Base-by-base conservation (phyloP, 2,797 vertebrate species). In the Myotis daubentonii region DNA sequence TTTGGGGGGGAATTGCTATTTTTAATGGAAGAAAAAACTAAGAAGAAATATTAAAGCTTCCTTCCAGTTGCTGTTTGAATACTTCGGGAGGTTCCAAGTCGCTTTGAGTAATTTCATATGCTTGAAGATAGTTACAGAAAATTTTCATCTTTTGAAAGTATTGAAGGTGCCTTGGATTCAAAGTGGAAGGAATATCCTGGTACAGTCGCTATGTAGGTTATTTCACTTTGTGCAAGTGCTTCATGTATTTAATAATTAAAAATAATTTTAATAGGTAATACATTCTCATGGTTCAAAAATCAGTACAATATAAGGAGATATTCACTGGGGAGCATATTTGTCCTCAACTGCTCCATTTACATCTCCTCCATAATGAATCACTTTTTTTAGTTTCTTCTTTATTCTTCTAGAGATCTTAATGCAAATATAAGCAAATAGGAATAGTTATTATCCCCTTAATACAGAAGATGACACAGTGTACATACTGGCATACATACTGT, bases 321-420 rank as follows among this genome's bases (percentile, higher is more conserved):
- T 25, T 72, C 38, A 51, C 49, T 90, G 75, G 68, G 36, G 38
- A 80, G 60, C 88, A 84, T 79, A 66, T 80, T 47, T 95, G 23
- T 6, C 11, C 28, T 87, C 41, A 72, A 23, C 16, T 94, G 38
- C 10, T 81, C 25, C 53, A 28, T 55, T 92, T 94, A 71, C 0
- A 57, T 5, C 28, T 71, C 19, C 9, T 89, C 15, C 65, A 1
- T 65, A n/a, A 70, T 12, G 28, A 92, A 28, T 38, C 38, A 44
- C 7, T 91, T 92, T 93, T 85, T 71, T 86, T 93, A 87, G 16
- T 87, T 95, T 93, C 16, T 85, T 70, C 2, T 87, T 91, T 93
- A 57, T 93, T 7, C 23, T 81, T 49, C n/a, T 94, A 81, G 66
- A 91, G 80, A 93, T 91, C 33, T 76, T 91, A 75, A 57, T 89